Conservation (phyloP, 2,113 vertebrate genomes). For the sheep (Ovis aries) region ARS-UI_Ramb_v3.0 NC_056054.1:94167001-94167500, state of each 20-base stretch:
- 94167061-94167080: not conserved
- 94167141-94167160: not conserved
- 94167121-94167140: not conserved
- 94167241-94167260: not conserved
- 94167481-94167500: not conserved
- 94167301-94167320: not conserved
- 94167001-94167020: not conserved
- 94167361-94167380: not conserved
- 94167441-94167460: not conserved
- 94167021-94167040: fast-evolving
- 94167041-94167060: not conserved
- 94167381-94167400: not conserved
- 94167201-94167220: not conserved
- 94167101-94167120: not conserved
- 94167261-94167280: not conserved
- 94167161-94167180: not conserved
- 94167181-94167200: not conserved
- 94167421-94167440: fast-evolving
- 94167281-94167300: not conserved
- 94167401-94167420: not conserved
- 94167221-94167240: not conserved
- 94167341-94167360: not conserved
- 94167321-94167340: not conserved
- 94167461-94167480: not conserved
- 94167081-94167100: not conserved